Conservation (phyloP, 2,113 vertebrate genomes). For the Octodon degus region DNA sequence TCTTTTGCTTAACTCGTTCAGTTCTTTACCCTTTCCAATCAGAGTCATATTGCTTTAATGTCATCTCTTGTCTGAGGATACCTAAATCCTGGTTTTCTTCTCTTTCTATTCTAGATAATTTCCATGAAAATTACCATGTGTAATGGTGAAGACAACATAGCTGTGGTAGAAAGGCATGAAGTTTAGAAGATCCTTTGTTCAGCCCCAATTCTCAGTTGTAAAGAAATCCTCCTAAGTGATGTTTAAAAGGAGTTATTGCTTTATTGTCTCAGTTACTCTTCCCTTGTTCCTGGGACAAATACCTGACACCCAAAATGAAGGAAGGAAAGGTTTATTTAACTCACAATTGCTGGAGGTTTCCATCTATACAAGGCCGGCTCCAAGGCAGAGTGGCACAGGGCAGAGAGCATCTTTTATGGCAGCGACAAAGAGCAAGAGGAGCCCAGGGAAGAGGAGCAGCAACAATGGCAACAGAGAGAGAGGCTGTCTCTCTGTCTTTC, state of each 20-base stretch:
- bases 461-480: too few species aligned
- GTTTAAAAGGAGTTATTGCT: neutral
- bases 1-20: conserved; percentile 22
- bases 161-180: neutral
- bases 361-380: too few species aligned
- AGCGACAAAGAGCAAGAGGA: too few species aligned
- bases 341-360: too few species aligned
- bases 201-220: neutral
- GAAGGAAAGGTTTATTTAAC: too few species aligned
- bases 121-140: neutral
- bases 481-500: too few species aligned
- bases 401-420: too few species aligned
- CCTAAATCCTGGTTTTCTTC: neutral
- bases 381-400: too few species aligned
- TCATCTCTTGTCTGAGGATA: neutral
- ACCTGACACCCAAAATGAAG: too few species aligned
- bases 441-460: too few species aligned
- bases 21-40: neutral
- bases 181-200: neutral
- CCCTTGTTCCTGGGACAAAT: too few species aligned
- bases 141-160: neutral
- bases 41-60: neutral
- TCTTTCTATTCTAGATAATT: neutral
- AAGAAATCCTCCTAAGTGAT: neutral
- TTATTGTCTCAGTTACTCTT: neutral